Evolutionary conservation across 2,113 vertebrate genomes (phyloP).

Genomic region (Gambusia holbrooki): DNA sequence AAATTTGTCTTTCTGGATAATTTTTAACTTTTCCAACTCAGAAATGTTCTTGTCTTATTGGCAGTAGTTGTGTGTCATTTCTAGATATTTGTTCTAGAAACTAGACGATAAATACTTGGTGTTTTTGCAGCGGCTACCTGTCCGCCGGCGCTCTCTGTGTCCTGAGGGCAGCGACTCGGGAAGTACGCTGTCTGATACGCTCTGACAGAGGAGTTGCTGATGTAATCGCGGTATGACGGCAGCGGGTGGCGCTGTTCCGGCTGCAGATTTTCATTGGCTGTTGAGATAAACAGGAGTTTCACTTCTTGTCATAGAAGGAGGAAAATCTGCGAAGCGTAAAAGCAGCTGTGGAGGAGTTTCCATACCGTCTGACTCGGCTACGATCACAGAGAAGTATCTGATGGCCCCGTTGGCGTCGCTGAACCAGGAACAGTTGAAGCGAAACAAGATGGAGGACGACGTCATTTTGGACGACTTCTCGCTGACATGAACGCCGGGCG

Average conservation of each 20-base stretch:
- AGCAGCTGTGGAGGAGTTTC: not conserved
- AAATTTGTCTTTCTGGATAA: no score
- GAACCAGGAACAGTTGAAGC: slow-evolving; percentile 99
- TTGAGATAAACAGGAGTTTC: not conserved
- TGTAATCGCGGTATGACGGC: slow-evolving; percentile 93
- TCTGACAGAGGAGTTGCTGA: slow-evolving; percentile 85
- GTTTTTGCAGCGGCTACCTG: slow-evolving; percentile 63
- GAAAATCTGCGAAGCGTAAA: not conserved
- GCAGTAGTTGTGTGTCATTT: no score
- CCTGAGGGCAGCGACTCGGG: slow-evolving; percentile 88
- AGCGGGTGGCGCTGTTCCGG: slow-evolving; percentile 90
- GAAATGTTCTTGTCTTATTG: no score
- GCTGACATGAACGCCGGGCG: slow-evolving; percentile 83
- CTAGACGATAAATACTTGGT: no score
- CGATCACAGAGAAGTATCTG: slow-evolving; percentile 89
- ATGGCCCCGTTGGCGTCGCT: slow-evolving; percentile 93
- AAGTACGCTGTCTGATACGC: slow-evolving; percentile 94
- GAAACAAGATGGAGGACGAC: slow-evolving; percentile 92
- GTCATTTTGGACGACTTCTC: slow-evolving; percentile 85
- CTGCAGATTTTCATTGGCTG: slow-evolving; percentile 84
- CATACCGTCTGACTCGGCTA: slow-evolving; percentile 90
- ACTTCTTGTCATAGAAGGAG: no score
- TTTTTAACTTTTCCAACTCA: no score
- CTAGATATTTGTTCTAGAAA: no score
- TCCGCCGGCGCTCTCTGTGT: slow-evolving; percentile 72